Percentiles rank a stretch among this genome's conserved stretches.
Evolutionary conservation across 2,113 vertebrate genomes (phyloP).

Genomic region (Connochaetes taurinus): DNA sequence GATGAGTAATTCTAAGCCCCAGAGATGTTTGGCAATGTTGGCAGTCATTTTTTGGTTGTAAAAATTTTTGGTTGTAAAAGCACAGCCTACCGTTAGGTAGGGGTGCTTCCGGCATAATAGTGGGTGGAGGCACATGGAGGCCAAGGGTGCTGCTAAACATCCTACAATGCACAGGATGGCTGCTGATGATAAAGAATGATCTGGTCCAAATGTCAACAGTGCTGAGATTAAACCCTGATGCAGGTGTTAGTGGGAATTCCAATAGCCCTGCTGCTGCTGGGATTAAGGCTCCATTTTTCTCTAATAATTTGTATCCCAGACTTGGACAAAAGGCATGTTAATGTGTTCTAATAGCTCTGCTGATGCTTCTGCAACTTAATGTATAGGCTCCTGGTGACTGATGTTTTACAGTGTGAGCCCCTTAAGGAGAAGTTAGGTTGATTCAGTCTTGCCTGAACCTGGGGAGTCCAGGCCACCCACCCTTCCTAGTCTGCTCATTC

Average conservation of each 20-base stretch:
- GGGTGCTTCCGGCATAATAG: background rate
- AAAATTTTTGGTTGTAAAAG: background rate
- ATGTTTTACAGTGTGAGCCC: background rate
- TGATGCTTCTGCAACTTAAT: background rate
- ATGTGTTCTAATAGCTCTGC: background rate
- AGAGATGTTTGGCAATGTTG: background rate
- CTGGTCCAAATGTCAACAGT: background rate
- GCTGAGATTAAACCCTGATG: background rate
- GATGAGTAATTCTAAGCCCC: background rate
- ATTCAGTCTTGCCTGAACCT: background rate
- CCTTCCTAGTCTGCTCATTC: background rate
- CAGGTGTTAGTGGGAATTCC: background rate
- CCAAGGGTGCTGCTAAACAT: background rate
- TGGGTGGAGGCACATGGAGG: background rate
- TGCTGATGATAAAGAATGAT: background rate
- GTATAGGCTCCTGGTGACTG: background rate
- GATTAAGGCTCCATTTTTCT: background rate
- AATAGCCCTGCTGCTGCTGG: background rate
- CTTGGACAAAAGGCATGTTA: background rate
- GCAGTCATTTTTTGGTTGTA: background rate
- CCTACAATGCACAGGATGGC: fast-evolving
- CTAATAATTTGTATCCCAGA: background rate
- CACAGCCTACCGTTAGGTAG: background rate
- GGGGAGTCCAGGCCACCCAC: background rate
- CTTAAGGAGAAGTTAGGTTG: background rate